Conservation (phyloP, 2,797 vertebrate species). For the Leptoclinus maculatus region DNA sequence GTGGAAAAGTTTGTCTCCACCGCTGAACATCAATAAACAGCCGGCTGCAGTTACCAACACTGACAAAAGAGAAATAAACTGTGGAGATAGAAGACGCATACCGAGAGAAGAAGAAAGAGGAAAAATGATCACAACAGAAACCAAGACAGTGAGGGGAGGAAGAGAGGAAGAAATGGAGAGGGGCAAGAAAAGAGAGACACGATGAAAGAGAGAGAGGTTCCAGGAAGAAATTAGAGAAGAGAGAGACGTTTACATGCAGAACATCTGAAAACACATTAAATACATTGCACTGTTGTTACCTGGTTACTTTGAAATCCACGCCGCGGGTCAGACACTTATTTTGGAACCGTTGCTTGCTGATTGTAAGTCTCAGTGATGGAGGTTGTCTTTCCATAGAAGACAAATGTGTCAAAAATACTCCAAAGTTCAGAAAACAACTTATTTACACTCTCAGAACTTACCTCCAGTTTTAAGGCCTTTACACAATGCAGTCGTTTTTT, state of each 20-base stretch:
- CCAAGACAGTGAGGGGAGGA: constrained; percentile 12
- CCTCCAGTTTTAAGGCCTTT: neutral
- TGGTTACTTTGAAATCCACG: neutral
- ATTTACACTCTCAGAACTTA: neutral
- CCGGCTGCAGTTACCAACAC: constrained; percentile 61
- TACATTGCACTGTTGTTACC: too few relatives aligned
- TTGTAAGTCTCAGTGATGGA: too few relatives aligned
- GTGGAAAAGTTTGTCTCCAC: constrained; percentile 68
- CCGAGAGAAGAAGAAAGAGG: constrained; percentile 16
- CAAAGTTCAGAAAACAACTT: neutral
- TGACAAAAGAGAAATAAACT: constrained; percentile 73
- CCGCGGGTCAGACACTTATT: neutral
- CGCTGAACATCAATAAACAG: constrained; percentile 70
- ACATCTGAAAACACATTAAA: neutral
- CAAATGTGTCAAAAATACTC: too few relatives aligned
- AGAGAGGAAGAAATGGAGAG: neutral
- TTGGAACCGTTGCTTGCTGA: too few relatives aligned
- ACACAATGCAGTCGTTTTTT: neutral
- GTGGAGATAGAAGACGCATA: constrained; percentile 41
- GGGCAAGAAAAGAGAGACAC: neutral
- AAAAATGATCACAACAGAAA: constrained; percentile 31
- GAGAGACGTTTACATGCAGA: neutral
- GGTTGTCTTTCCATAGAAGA: too few relatives aligned
- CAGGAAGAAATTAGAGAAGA: neutral
- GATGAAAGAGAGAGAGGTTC: neutral